Evolutionary conservation across 2,113 vertebrate genomes (phyloP).

Genomic region (Ailuropoda melanoleuca): DNA sequence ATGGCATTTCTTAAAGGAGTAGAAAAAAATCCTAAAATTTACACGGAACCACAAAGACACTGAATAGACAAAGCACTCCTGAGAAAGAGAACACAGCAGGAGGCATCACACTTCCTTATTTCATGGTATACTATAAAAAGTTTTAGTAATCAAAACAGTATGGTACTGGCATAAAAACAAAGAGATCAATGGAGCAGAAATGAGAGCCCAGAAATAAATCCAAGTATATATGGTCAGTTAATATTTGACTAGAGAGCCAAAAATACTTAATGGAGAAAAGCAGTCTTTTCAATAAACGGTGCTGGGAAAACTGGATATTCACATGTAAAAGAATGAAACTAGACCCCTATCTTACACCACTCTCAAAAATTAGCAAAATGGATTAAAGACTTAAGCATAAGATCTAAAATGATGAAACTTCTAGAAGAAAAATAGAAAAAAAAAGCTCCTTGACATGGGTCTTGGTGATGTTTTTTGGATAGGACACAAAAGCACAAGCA

Average conservation of each 20-base stretch:
- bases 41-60: not conserved
- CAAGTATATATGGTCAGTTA: not conserved
- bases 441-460: not conserved
- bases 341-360: not conserved
- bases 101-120: not conserved
- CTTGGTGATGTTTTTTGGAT: not conserved
- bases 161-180: not conserved
- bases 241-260: not conserved
- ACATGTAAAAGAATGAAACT: not conserved
- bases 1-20: not conserved
- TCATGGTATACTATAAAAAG: not conserved
- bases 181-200: not conserved
- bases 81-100: not conserved
- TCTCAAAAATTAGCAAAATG: not conserved
- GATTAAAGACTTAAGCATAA: not conserved
- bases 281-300: not conserved
- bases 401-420: not conserved
- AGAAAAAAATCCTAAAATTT: not conserved
- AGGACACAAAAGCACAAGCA: not conserved
- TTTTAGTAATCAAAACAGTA: not conserved
- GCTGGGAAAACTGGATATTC: not conserved
- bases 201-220: not conserved
- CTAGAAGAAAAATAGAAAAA: not conserved
- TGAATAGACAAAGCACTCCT: not conserved
- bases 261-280: not conserved